A percentile compares a stretch with the other conserved stretches of the same genome.
Conservation (phyloP, 2,113 vertebrate genomes). For the Collichthys lucidus region DNA sequence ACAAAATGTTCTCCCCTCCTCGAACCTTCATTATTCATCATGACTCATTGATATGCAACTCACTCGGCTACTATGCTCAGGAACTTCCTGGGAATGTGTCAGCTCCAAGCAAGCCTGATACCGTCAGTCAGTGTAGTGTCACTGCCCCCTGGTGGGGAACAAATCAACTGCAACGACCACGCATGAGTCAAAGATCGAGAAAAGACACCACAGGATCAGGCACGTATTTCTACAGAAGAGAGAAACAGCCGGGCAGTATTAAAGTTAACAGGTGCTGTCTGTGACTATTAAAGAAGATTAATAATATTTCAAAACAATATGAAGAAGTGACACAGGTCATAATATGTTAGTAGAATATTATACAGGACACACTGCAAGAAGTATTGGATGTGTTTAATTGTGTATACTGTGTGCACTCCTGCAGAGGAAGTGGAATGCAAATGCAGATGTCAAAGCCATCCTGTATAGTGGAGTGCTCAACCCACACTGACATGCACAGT, state of each 20-base stretch:
- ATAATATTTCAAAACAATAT: not conserved
- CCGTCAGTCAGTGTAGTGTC: constrained; percentile 56
- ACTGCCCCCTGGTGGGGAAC: constrained; percentile 77
- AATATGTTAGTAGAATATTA: not conserved
- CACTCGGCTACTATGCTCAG: constrained; percentile 37
- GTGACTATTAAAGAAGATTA: constrained; percentile 4
- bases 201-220: not conserved
- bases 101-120: constrained; percentile 27
- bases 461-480: not conserved
- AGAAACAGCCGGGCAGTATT: not conserved
- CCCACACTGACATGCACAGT: not conserved
- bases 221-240: not conserved
- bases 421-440: constrained; percentile 19
- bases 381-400: not conserved
- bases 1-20: constrained; percentile 64
- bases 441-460: constrained; percentile 6
- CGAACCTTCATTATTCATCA: constrained; percentile 74
- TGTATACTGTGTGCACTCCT: not conserved
- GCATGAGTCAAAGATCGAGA: not conserved
- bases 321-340: not conserved
- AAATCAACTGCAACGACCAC: not conserved
- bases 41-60: constrained; percentile 70
- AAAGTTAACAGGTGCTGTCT: not conserved
- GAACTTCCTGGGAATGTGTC: constrained; percentile 57
- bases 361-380: not conserved